Percentiles rank a stretch among this genome's conserved stretches.
phyloP scores from a whole-genome alignment of 2,113 vertebrate species.

The Mellivora capensis region DNA sequence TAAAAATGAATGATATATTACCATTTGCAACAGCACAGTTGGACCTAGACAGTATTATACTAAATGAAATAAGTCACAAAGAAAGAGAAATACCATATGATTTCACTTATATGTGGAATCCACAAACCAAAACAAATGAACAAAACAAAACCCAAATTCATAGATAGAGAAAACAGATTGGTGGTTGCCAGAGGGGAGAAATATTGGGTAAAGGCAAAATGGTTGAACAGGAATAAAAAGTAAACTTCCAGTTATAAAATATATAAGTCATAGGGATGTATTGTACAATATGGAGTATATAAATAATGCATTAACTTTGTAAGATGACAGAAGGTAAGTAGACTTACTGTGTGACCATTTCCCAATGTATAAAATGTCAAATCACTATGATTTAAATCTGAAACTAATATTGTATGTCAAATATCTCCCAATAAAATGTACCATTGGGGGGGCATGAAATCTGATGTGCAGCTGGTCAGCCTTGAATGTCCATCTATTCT shows the following conservation, averaged over 20 bases:
- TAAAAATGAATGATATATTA: not conserved
- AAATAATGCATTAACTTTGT: not conserved
- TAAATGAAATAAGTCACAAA: not conserved
- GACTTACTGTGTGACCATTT: not conserved
- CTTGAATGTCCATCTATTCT: not conserved
- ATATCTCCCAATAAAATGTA: not conserved
- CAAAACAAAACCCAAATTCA: too few species aligned
- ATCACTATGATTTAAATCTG: not conserved
- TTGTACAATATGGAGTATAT: not conserved
- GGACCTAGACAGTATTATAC: not conserved
- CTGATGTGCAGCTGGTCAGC: not conserved
- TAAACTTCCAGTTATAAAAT: not conserved
- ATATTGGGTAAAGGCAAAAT: not conserved
- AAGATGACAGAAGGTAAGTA: not conserved
- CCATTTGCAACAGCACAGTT: not conserved
- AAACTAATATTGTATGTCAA: not conserved
- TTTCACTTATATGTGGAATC: too few species aligned
- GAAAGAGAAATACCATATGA: not conserved
- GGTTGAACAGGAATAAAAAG: not conserved
- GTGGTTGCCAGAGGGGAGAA: not conserved
- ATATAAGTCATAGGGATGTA: not conserved
- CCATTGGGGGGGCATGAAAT: not conserved
- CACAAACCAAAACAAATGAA: too few species aligned
- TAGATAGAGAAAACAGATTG: too few species aligned
- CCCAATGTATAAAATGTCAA: not conserved